Evolutionary conservation across 2,888 invertebrate species (phyloP), one percentile per base, ranked within the genome.

Genomic region (Gnatocerus cornutus): DNA sequence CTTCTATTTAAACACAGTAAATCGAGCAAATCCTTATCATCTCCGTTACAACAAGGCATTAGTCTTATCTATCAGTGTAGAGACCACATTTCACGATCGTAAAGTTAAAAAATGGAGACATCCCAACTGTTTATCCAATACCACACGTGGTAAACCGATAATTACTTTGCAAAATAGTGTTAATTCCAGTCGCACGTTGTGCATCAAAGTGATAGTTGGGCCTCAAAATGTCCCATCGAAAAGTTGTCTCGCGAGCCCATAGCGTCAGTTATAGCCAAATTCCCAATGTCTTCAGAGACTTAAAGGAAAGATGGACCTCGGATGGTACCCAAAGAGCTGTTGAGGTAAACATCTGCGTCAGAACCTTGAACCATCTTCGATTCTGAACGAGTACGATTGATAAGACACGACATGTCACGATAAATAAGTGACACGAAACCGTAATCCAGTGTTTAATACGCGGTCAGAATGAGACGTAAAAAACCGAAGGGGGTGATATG

Each of bases 221-320:
- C 1, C 33, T 1, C 9, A 59, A 21, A 14, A 71, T 71, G 71
- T 71, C 71, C 30, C 71, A 71, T 48, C 58, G 53, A 41, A 46
- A 13, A 10, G 45, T 52, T 27, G 53, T 46, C 1, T 21, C 55
- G n/a, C 21, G 45, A 3, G 12, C 71, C 0, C 75, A 75, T 7
- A 74, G 74, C 52, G 71, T 76, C 5, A 68, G 69, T 3, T 82
- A 82, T 56, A 77, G 71, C 52, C 79, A 74, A 13, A 78, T 81
- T 27, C 78, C 81, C 0, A 71, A 69, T 5, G 79, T 79, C 27
- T 79, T 80, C 76, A 78, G 75, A 58, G 83, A 82, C 41, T 70
- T 82, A 14, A 78, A 70, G 65, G 77, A 69, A 3, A 79, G 74
- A 73, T 79, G 79, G 76, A 73, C 69, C 16, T 70, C 74, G 8